Base-by-base conservation (phyloP, 1,140 invertebrate species). In the Halictus rubicundus region DNA sequence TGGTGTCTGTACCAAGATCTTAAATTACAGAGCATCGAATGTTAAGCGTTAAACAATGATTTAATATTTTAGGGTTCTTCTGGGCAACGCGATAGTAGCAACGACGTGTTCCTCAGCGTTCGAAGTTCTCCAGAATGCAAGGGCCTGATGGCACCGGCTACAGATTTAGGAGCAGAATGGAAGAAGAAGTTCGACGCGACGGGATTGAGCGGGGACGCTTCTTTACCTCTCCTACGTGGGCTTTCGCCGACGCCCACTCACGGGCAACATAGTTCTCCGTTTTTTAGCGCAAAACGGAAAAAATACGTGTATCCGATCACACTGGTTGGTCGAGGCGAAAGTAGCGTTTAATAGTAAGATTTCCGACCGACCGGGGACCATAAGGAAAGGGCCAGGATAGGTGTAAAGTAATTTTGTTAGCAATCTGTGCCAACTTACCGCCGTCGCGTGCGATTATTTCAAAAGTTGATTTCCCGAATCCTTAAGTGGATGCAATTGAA, bases 231-330 rank as follows among this genome's bases (percentile, higher is more conserved):
- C 39, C 88, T 95, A 21, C 92, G 93, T 72, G 93, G 93, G 19
- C 88, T 94, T n/a, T 94, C 92, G 73, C 92, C 92, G 21, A 93
- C 92, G 25, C 90, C 89, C 23, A 92, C 90, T 68, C 91, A 93
- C 42, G 88, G 90, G 19, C 93, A 92, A 46, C 91, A 93, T 69
- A 93, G 82, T 65, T 93, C 94, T 6, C 94, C 94, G 5, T 94
- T 94, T 74, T 94, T 93, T 86, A 94, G 94, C 75, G 93, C 94
- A 2, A 93, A 94, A 85, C 90, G 94, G 82, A 95, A 95, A 82
- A 95, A 95, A 81, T 95, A 94, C 84, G 93, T 95, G 68, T 95
- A 94, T 88, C 94, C 94, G 10, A 92, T 93, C 32, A 94, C 93
- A 0, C 85, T 93, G 65, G 88, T 94, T 68, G 92, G 92, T 64